Conservation (phyloP, 2,888 invertebrate genomes). For the Eupithecia centaureata region DNA sequence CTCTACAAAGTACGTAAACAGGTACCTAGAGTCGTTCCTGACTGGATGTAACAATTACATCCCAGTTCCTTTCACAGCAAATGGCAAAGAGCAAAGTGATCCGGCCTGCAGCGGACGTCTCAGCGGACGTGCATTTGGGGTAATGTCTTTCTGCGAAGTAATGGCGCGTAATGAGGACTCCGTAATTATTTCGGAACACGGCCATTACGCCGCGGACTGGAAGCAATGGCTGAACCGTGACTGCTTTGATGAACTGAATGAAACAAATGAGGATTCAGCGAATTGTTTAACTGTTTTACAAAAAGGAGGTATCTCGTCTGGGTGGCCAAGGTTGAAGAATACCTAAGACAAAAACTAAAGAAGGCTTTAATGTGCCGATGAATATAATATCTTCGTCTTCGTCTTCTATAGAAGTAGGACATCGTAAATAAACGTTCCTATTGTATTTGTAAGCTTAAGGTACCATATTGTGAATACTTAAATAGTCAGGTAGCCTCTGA, state of each 20-base stretch:
- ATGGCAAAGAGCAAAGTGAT: slow-evolving; percentile 19
- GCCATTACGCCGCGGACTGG: slow-evolving; percentile 27
- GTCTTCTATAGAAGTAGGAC: neutral
- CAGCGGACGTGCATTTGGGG: slow-evolving; percentile 56
- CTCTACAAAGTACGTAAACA: neutral
- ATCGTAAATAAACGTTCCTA: no score
- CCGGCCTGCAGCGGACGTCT: slow-evolving; percentile 32
- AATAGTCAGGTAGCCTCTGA: neutral
- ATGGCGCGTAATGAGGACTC: slow-evolving; percentile 49
- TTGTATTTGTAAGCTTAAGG: neutral
- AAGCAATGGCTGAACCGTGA: slow-evolving; percentile 23
- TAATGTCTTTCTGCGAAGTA: slow-evolving; percentile 50
- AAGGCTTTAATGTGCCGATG: neutral
- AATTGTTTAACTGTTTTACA: slow-evolving; percentile 5
- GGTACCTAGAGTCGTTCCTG: neutral
- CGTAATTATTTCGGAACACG: slow-evolving; percentile 36
- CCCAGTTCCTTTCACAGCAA: slow-evolving; percentile 5
- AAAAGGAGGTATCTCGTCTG: neutral
- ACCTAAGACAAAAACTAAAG: neutral
- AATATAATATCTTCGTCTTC: no score
- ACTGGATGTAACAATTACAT: neutral
- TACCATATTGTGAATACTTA: neutral
- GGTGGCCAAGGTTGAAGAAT: neutral
- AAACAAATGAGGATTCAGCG: slow-evolving; percentile 8
- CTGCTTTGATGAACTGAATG: slow-evolving; percentile 19